Evolutionary conservation across 2,888 invertebrate genomes (phyloP).

Genomic region (Dendrolimus pini): DNA sequence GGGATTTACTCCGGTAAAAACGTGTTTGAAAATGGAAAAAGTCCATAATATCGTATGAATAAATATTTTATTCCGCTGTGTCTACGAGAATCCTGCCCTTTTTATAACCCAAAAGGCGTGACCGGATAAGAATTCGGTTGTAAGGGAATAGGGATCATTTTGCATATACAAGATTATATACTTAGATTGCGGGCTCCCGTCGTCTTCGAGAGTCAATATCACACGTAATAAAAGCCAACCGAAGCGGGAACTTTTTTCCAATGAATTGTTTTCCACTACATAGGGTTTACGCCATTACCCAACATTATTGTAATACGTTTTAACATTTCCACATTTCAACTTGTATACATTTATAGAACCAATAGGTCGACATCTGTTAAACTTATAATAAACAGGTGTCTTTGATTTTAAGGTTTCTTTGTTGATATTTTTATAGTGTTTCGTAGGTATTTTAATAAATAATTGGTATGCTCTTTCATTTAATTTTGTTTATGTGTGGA

Average conservation of each 20-base stretch:
- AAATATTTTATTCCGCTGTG: slow-evolving; percentile 49
- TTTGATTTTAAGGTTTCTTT: too few relatives aligned
- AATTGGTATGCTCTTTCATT: too few relatives aligned
- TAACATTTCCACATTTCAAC: slow-evolving; percentile 3
- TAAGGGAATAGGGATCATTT: slow-evolving; percentile 53
- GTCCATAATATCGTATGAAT: slow-evolving; percentile 39
- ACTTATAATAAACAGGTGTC: too few relatives aligned
- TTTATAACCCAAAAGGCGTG: slow-evolving; percentile 55
- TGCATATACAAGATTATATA: slow-evolving; percentile 65
- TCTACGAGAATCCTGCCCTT: slow-evolving; percentile 46
- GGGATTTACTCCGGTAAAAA: slow-evolving; percentile 30
- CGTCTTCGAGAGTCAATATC: slow-evolving; percentile 54
- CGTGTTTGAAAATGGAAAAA: slow-evolving; percentile 35
- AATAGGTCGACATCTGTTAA: too few relatives aligned
- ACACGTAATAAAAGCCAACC: slow-evolving; percentile 56
- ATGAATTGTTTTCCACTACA: slow-evolving; percentile 54
- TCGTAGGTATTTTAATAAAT: too few relatives aligned
- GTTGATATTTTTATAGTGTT: too few relatives aligned
- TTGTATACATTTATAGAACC: not conserved
- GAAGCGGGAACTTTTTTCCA: slow-evolving; percentile 46
- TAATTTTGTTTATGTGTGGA: too few relatives aligned
- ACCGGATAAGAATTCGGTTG: slow-evolving; percentile 55
- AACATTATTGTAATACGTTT: slow-evolving; percentile 23
- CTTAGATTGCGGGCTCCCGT: slow-evolving; percentile 47
- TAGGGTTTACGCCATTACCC: slow-evolving; percentile 32